These are phyloP conservation scores for Aphidius ervi DNA, from an alignment of 1,140 invertebrate species.

Conservation along the genomic window DNA sequence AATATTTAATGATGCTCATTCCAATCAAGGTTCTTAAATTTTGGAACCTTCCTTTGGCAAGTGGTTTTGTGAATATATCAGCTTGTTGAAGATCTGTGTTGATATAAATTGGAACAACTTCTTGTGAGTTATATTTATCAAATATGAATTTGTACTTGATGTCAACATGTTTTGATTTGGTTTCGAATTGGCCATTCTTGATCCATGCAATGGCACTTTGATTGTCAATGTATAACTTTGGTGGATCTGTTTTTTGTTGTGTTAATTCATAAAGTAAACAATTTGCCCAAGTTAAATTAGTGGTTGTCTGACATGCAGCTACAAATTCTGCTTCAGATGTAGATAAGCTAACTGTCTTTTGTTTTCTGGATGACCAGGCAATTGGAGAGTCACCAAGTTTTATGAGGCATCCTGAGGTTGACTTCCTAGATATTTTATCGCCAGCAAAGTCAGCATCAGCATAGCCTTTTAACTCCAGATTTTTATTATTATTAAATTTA, in stretches of 20 bases:
- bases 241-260: neutral
- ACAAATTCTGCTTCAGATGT: constrained; percentile 52
- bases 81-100: neutral
- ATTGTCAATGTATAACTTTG: constrained; percentile 33
- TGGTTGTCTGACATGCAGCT: constrained; percentile 36
- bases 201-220: constrained; percentile 40
- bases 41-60: neutral
- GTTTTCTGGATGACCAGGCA: constrained; percentile 47
- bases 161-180: constrained; percentile 37
- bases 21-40: neutral
- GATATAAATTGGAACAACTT: constrained; percentile 6
- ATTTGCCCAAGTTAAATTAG: constrained; percentile 38
- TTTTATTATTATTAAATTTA: constrained; percentile 18
- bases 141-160: constrained; percentile 33
- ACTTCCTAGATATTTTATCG: constrained; percentile 24
- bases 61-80: constrained; percentile 13
- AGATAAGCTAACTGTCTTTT: constrained; percentile 45
- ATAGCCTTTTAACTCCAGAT: constrained; percentile 21
- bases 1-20: constrained; percentile 44
- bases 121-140: neutral
- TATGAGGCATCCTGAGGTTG: constrained; percentile 37
- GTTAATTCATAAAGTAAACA: constrained; percentile 24
- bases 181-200: constrained; percentile 37
- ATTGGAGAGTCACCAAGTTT: constrained; percentile 33
- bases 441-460: constrained; percentile 45